A percentile compares a stretch with the other conserved stretches of the same genome.
Evolutionary conservation across 2,113 vertebrate species (phyloP).

Genomic region (Globicephala melas): DNA sequence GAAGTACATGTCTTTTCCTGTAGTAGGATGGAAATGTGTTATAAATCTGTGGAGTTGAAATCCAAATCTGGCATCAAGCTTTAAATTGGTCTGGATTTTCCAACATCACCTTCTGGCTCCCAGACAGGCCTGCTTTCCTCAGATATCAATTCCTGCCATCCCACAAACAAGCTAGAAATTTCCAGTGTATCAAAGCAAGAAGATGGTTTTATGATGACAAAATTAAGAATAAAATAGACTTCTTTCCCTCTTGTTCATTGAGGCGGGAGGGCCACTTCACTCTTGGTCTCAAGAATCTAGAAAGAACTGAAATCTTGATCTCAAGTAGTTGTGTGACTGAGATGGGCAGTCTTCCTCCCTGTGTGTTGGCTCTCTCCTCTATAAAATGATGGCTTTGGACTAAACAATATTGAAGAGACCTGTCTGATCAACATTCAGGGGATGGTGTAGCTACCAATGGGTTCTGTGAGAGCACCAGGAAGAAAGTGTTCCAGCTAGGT

Average conservation of each 20-base stretch:
- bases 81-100: not conserved
- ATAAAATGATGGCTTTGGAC: not conserved
- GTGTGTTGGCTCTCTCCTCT: not conserved
- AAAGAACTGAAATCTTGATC: not conserved
- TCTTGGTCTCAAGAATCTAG: not conserved
- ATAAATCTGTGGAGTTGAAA: not conserved
- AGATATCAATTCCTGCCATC: not conserved
- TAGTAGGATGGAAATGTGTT: not conserved
- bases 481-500: not conserved
- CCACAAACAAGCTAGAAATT: not conserved
- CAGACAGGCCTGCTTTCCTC: not conserved
- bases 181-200: not conserved
- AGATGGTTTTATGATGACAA: not conserved
- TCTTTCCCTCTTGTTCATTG: not conserved
- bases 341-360: not conserved
- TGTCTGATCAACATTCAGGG: not conserved
- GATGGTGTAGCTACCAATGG: not conserved
- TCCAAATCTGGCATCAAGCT: not conserved
- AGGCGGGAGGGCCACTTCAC: too few relatives aligned
- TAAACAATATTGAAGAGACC: not conserved
- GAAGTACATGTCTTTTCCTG: not conserved
- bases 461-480: not conserved
- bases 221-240: not conserved
- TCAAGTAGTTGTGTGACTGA: not conserved
- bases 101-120: not conserved